Base-by-base conservation (phyloP, 2,888 invertebrate genomes). In the Drosophila mimetica region DNA sequence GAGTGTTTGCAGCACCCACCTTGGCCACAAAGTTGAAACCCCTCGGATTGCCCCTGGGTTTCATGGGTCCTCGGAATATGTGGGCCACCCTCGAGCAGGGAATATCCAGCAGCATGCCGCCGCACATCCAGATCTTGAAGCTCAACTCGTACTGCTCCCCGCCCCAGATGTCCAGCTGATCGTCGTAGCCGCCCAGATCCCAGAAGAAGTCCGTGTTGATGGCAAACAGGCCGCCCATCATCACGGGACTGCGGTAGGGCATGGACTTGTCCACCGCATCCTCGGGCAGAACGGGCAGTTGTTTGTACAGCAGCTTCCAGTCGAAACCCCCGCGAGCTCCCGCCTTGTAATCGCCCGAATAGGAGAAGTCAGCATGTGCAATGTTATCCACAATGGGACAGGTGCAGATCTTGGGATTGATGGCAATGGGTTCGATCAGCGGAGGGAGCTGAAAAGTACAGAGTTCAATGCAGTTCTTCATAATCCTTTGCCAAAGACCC, bases 101-200 rank as follows among this genome's bases (percentile, higher is more conserved):
- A 13, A 97, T 96, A 92, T 98, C 98, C 69, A 96, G 93, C 96
- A 98, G 95, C 77, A 94, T 94, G 0, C 98, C 98, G n/a, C 97
- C 97, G 90, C 98, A 98, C 92, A 98, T 98, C 98, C 98, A 98
- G 59, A 90, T 95, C 94, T 98, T 98, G 89, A 99, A 99, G 70
- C 98, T 98, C n/a, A 99, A 93, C 89, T 99, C 99, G 88, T 98
- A 99, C 91, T 99, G 99, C 91, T 99, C 99, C 0, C 98, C 99
- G 20, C 99, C 99, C 99, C 99, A 99, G 77, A 99, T 98, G 87
- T 98, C 97, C 2, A 98, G 92, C 0, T 97, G 97, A 58, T 95
- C 95, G 89, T 98, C 98, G 88, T 98, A 98, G 0, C 99, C 99
- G 2, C 98, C 99, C 39, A 99, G 92, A 91, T 98, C 97, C 98